phyloP scores from a whole-genome alignment of 2,888 invertebrate species.

The Tipula lateralis region DNA sequence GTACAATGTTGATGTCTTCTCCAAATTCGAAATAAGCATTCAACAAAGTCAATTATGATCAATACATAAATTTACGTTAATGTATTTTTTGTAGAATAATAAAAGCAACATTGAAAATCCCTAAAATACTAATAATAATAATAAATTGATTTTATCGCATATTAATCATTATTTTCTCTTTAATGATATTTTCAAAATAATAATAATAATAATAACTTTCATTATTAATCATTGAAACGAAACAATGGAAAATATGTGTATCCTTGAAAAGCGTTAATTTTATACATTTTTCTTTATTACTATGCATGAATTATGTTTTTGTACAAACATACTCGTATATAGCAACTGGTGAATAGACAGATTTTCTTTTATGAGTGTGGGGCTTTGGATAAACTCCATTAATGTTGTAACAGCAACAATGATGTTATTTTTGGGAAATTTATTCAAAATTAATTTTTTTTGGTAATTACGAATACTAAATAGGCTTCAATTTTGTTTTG shows the following conservation, averaged over 20 bases:
- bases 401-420: neutral
- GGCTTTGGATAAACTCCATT: neutral
- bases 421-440: neutral
- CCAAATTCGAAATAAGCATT: neutral
- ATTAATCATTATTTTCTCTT: neutral
- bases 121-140: neutral
- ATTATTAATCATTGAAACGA: conserved; percentile 16
- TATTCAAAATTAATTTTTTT: neutral
- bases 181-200: neutral
- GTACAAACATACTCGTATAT: neutral
- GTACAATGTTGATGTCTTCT: too few species aligned
- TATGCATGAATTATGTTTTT: neutral
- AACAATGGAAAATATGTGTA: neutral
- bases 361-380: neutral
- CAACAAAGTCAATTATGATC: neutral
- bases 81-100: neutral
- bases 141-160: conserved; percentile 1
- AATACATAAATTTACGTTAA: neutral
- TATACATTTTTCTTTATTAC: conserved; percentile 24
- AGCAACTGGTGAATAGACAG: neutral
- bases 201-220: neutral
- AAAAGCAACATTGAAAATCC: conserved; percentile 6
- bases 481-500: neutral
- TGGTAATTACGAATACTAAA: neutral
- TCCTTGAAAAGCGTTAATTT: conserved; percentile 1